These are phyloP conservation scores for Lycophotia porphyrea DNA, from an alignment of 2,888 invertebrate species.

Conservation along the genomic window DNA sequence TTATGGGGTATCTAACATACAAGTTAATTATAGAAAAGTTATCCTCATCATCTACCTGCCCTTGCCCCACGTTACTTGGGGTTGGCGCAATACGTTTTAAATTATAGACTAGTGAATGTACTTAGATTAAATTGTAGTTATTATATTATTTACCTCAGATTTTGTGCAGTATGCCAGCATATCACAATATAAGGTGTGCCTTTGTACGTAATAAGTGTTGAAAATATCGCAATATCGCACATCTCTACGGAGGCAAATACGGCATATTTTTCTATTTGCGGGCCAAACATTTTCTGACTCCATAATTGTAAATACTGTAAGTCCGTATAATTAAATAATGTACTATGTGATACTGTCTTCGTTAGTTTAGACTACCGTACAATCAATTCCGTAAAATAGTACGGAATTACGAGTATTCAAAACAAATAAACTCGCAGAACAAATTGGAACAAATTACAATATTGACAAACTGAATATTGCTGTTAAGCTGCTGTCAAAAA, in stretches of 20 bases:
- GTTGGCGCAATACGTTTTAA: not conserved
- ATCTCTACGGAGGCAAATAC: conserved; percentile 80
- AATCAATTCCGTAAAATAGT: not conserved
- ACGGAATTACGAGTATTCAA: not conserved
- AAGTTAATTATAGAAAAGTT: not conserved
- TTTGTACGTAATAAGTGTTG: conserved; percentile 79
- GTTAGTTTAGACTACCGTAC: not conserved
- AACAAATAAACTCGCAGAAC: not conserved
- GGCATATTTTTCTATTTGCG: conserved; percentile 82
- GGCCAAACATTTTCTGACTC: conserved; percentile 58
- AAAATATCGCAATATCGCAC: conserved; percentile 81
- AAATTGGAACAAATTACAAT: not conserved
- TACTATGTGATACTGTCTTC: not conserved
- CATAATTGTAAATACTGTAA: conserved; percentile 4
- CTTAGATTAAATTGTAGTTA: not conserved
- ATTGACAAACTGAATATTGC: not conserved
- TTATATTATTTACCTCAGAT: conserved; percentile 74
- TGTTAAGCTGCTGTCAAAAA: not conserved
- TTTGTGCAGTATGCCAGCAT: conserved; percentile 84
- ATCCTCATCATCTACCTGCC: not conserved
- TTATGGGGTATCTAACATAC: not conserved
- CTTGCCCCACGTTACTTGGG: not conserved
- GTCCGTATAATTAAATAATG: not conserved
- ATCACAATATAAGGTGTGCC: conserved; percentile 79
- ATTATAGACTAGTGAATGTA: not conserved